Evolutionary conservation across 2,888 invertebrate species (phyloP).

Genomic region (Oscheius sp.): DNA sequence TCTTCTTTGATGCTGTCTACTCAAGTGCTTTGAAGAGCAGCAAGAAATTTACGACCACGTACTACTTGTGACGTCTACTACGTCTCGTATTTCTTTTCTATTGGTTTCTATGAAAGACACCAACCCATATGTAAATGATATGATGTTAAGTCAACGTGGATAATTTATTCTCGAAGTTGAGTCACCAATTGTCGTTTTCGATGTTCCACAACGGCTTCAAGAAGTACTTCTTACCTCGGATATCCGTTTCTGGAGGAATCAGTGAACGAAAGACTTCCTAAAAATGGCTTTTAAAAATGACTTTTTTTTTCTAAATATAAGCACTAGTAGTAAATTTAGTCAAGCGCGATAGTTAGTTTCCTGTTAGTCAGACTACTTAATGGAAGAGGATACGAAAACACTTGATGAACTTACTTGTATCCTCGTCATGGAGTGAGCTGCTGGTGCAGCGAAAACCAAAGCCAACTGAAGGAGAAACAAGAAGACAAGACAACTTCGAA

Average conservation of each 20-base stretch:
- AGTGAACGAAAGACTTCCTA: conserved; percentile 31
- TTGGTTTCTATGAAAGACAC: no score
- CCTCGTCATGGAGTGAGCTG: conserved; percentile 26
- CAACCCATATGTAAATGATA: not conserved
- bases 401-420: conserved; percentile 13
- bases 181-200: conserved; percentile 6
- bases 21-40: not conserved
- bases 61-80: no score
- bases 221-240: conserved; percentile 26
- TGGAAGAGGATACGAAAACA: not conserved
- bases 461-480: not conserved
- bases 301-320: no score
- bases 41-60: no score
- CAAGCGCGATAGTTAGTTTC: not conserved
- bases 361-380: not conserved
- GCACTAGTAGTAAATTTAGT: not conserved
- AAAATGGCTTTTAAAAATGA: not conserved
- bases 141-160: not conserved
- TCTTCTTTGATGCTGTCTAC: not conserved
- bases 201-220: conserved; percentile 14
- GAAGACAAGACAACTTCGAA: conserved; percentile 14
- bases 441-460: not conserved
- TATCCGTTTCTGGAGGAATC: conserved; percentile 11
- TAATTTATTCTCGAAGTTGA: conserved; percentile 3
- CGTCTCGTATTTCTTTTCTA: not conserved